Evolutionary conservation across 2,113 vertebrate species (phyloP).

Genomic region (Ctenomys sociabilis): DNA sequence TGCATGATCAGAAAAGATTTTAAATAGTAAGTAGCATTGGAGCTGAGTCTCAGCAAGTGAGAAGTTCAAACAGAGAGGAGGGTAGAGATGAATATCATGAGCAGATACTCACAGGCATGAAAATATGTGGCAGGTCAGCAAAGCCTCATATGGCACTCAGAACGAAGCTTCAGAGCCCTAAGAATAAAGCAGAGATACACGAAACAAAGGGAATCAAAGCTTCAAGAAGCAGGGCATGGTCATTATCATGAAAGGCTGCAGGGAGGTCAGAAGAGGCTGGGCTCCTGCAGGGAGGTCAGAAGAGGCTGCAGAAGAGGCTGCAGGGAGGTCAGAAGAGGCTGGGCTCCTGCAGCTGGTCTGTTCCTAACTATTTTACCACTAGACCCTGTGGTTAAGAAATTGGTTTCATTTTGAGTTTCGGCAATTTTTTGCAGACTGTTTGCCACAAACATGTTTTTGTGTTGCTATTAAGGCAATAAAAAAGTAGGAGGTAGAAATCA

Average conservation of each 20-base stretch:
- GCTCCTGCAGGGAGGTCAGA: background rate
- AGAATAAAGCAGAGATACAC: background rate
- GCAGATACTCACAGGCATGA: constrained; percentile 8
- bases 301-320: background rate
- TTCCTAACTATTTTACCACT: background rate
- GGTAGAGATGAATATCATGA: background rate
- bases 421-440: constrained; percentile 33
- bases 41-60: background rate
- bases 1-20: background rate
- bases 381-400: background rate
- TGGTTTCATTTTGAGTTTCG: constrained; percentile 27
- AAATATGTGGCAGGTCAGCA: constrained; percentile 30
- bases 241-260: background rate
- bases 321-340: background rate
- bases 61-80: constrained; percentile 32
- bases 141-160: background rate
- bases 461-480: background rate
- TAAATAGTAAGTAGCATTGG: background rate
- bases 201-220: constrained; percentile 45
- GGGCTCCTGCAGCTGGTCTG: background rate
- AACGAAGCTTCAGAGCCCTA: constrained; percentile 3
- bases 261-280: background rate
- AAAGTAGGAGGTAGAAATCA: background rate
- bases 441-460: background rate
- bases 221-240: background rate